phyloP scores from a whole-genome alignment of 92 coral and sea anemone genomes.

The Porites evermanni region DNA sequence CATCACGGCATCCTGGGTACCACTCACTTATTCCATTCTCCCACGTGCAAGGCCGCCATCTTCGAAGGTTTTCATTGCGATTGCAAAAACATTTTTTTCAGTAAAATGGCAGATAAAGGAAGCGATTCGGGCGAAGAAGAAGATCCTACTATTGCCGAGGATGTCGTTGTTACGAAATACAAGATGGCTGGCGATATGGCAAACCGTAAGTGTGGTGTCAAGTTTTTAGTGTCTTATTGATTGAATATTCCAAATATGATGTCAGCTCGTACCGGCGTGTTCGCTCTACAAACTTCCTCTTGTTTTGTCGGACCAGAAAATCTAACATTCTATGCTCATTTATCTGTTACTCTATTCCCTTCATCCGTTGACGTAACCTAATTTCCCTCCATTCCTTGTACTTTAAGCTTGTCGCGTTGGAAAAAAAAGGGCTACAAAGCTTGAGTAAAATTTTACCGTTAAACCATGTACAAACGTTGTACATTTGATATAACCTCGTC shows the following conservation, averaged over 20 bases:
- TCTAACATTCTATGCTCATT: too few relatives aligned
- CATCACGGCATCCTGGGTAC: constrained; percentile 69
- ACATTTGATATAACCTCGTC: not conserved
- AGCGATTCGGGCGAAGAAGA: constrained; percentile 93
- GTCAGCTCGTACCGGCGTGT: not conserved
- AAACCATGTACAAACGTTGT: not conserved
- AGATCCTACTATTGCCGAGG: constrained; percentile 97
- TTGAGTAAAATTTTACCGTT: not conserved
- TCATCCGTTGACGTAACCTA: not conserved
- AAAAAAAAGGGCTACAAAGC: not conserved
- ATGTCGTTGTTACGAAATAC: constrained; percentile 98
- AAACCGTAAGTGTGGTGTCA: constrained; percentile 82
- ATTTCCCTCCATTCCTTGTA: too few relatives aligned
- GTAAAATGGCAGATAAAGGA: constrained; percentile 91
- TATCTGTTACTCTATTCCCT: too few relatives aligned
- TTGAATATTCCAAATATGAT: not conserved
- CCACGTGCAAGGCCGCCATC: constrained; percentile 71
- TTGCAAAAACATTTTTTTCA: not conserved
- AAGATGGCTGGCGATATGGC: constrained; percentile 99
- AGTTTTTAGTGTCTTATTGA: not conserved
- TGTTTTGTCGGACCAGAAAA: not conserved
- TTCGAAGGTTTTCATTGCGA: constrained; percentile 24
- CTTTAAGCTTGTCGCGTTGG: not conserved
- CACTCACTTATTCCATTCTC: constrained; percentile 10
- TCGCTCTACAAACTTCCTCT: not conserved